A percentile compares a stretch with the other conserved stretches of the same genome.
These are phyloP conservation scores for Bicyclus anynana DNA, from an alignment of 1,140 invertebrate species.

Conservation along the genomic window DNA sequence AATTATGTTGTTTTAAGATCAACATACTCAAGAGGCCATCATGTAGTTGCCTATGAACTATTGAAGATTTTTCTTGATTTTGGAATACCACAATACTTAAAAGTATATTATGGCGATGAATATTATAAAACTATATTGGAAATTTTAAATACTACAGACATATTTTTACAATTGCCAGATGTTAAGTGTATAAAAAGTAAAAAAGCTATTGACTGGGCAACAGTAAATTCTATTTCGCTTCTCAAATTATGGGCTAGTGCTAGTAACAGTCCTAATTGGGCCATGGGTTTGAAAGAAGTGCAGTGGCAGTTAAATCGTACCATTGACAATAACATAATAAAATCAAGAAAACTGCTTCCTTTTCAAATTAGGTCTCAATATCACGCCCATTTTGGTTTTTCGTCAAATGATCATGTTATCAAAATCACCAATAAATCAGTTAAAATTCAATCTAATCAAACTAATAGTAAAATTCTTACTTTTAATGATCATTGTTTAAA, in stretches of 20 bases:
- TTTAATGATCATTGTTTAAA: background rate
- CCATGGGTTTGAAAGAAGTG: background rate
- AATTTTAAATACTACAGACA: background rate
- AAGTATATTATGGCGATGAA: background rate
- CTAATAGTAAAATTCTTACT: too few relatives aligned
- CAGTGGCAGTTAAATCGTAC: background rate
- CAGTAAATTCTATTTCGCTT: background rate
- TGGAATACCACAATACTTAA: background rate
- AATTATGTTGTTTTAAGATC: background rate
- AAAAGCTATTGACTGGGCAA: too few relatives aligned
- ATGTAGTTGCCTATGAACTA: background rate
- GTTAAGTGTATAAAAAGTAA: background rate
- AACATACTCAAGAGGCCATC: background rate
- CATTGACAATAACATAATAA: background rate
- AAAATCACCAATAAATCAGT: background rate
- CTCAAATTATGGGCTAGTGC: background rate
- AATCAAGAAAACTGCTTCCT: background rate
- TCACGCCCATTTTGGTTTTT: background rate
- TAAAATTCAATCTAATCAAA: too few relatives aligned
- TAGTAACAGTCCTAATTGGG: background rate
- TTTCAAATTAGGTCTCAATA: background rate
- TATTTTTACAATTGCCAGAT: background rate
- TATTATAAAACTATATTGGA: background rate
- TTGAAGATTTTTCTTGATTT: slow-evolving; percentile 1
- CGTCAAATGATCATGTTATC: background rate